A percentile compares a stretch with the other conserved stretches of the same genome.
These are phyloP conservation scores for Pipra filicauda DNA, from an alignment of 2,113 vertebrate species.

Conservation along the genomic window DNA sequence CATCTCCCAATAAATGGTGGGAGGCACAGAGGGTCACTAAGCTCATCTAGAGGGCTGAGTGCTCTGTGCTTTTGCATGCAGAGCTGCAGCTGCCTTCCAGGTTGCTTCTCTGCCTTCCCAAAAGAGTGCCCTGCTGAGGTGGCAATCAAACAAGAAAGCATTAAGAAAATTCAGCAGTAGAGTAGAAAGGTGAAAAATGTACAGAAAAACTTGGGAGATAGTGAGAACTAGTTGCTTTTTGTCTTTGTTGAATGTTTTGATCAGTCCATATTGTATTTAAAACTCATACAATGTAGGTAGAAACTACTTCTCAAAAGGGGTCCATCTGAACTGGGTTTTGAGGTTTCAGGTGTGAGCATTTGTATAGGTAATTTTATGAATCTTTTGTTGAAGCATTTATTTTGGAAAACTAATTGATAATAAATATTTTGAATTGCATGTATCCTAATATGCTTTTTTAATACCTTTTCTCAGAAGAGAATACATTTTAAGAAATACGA, in stretches of 20 bases:
- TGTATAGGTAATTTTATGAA: background rate
- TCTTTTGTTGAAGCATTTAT: background rate
- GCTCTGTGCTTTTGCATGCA: background rate
- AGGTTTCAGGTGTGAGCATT: background rate
- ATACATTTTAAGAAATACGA: background rate
- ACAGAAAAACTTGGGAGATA: background rate
- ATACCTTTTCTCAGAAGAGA: background rate
- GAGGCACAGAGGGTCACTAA: background rate
- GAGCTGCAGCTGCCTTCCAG: background rate
- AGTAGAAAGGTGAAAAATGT: background rate
- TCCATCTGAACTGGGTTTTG: background rate
- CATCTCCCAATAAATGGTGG: fast-evolving
- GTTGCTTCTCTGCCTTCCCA: background rate
- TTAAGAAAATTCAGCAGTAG: background rate
- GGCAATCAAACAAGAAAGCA: background rate
- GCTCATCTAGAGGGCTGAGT: fast-evolving
- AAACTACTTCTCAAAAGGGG: background rate
- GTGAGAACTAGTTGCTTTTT: background rate
- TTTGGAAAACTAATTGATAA: background rate
- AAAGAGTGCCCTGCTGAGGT: background rate
- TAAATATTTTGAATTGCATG: background rate
- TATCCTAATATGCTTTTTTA: background rate
- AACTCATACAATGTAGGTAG: background rate
- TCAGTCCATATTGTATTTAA: background rate
- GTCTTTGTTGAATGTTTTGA: background rate